Evolutionary conservation across 2,113 vertebrate species (phyloP), one percentile per base, ranked within the genome.

Genomic region (Hipposideros armiger): DNA sequence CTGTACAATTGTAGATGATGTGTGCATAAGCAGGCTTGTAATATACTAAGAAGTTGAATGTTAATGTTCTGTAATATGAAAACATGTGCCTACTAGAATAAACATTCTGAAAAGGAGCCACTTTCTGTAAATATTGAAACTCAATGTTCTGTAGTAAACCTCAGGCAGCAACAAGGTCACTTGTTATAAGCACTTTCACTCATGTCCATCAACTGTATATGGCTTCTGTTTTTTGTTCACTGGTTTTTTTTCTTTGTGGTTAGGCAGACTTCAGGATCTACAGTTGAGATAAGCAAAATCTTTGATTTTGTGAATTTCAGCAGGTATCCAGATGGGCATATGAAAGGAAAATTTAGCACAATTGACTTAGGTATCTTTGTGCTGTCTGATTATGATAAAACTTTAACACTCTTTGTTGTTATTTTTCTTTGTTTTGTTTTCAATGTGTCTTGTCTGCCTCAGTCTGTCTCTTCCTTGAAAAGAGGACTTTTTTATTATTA

Each of bases 21-120:
- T 87, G 87, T 76, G 30, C 66, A 58, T 28, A 3, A 17, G 11
- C 30, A 74, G 11, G 42, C 69, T 94, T 92, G 24, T 83, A 84
- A 62, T 87, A 87, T 28, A 89, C 30, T 95, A 95, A 94, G 9
- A 80, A 95, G 47, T 36, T 36, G 28, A 91, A 94, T 80, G 28
- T 30, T 70, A 86, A 66, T 84, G 42, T 84, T 92, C 16, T 89
- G 1, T 47, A 69, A 87, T 92, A 50, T 91, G 62, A 94, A 97
- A 70, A 36, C 36, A 24, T 56, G 17, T 47, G 45, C 32, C 64
- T 87, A 5, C 11, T 54, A 90, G 58, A 87, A 56, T 56, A 84
- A 93, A 32, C 50, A 95, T 80, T 60, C 42, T 80, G 70, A 52
- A 85, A 94, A 82, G 52, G 13, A 95, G 14, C 50, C 4, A 32